Percentiles rank a stretch among this genome's conserved stretches.
phyloP scores from a whole-genome alignment of 1,140 invertebrate species.

The Doryteuthis pealeii region DNA sequence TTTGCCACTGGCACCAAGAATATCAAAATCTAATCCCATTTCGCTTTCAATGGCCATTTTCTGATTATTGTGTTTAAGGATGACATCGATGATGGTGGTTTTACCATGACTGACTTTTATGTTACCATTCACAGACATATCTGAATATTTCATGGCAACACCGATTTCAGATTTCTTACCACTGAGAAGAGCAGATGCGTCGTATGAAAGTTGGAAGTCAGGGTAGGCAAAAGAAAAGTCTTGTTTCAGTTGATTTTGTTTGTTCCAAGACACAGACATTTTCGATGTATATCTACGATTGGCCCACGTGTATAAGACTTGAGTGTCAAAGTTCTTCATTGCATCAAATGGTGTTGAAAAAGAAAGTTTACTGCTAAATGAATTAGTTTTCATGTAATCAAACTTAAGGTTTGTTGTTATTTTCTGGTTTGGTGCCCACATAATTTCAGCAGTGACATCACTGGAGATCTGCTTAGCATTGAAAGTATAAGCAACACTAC shows the following conservation, averaged over 20 bases:
- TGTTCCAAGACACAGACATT: not conserved
- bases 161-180: not conserved
- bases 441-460: not conserved
- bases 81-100: not conserved
- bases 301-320: not conserved
- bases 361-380: not conserved
- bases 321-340: not conserved
- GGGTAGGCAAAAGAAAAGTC: not conserved
- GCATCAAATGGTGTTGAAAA: not conserved
- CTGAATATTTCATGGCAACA: not conserved
- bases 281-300: not conserved
- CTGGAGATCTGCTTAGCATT: not conserved
- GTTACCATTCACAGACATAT: not conserved
- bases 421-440: not conserved
- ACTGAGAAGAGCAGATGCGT: not conserved
- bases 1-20: not conserved
- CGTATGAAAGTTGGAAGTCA: not conserved
- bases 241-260: not conserved
- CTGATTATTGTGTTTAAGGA: not conserved
- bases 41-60: not conserved
- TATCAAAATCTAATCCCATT: not conserved
- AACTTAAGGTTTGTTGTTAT: not conserved
- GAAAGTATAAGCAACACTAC: not conserved
- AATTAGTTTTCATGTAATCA: not conserved
- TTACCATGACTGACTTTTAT: not conserved